Percentiles rank a stretch among this genome's conserved stretches.
Evolutionary conservation across 1,140 invertebrate genomes (phyloP).

Genomic region (Orussus abietinus): DNA sequence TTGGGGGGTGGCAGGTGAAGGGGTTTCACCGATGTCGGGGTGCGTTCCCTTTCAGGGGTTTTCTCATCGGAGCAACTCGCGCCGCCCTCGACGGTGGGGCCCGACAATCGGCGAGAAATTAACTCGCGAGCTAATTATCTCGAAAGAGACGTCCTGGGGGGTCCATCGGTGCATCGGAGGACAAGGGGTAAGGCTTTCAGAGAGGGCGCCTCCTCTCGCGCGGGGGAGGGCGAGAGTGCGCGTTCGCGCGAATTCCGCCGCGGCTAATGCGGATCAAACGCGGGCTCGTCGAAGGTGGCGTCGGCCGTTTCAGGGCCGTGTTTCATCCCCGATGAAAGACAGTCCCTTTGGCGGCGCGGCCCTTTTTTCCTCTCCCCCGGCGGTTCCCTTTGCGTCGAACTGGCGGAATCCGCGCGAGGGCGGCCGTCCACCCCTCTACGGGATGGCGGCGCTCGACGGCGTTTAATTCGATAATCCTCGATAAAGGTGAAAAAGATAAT

Average conservation of each 20-base stretch:
- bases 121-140: slow-evolving; percentile 42
- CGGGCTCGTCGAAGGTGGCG: too few species aligned
- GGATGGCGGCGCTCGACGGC: not conserved
- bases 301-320: slow-evolving; percentile 9
- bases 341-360: too few species aligned
- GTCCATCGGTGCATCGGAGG: not conserved
- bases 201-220: slow-evolving; percentile 20
- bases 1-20: too few species aligned
- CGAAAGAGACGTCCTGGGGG: slow-evolving; percentile 15
- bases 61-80: slow-evolving; percentile 4
- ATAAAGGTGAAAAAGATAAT: too few species aligned
- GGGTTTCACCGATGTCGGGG: too few species aligned
- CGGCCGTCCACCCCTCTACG: too few species aligned
- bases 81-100: slow-evolving; percentile 9
- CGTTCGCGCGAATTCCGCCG: slow-evolving; percentile 12
- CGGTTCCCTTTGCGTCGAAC: too few species aligned
- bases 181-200: too few species aligned
- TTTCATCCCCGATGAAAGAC: slow-evolving; percentile 10
- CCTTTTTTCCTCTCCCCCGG: too few species aligned
- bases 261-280: slow-evolving; percentile 35
- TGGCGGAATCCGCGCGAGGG: too few species aligned
- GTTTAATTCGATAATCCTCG: too few species aligned
- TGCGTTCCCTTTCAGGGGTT: slow-evolving; percentile 2
- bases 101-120: slow-evolving; percentile 36
- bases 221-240: slow-evolving; percentile 4